Evolutionary conservation across 2,888 invertebrate genomes (phyloP).

Genomic region (Lymantria monacha): DNA sequence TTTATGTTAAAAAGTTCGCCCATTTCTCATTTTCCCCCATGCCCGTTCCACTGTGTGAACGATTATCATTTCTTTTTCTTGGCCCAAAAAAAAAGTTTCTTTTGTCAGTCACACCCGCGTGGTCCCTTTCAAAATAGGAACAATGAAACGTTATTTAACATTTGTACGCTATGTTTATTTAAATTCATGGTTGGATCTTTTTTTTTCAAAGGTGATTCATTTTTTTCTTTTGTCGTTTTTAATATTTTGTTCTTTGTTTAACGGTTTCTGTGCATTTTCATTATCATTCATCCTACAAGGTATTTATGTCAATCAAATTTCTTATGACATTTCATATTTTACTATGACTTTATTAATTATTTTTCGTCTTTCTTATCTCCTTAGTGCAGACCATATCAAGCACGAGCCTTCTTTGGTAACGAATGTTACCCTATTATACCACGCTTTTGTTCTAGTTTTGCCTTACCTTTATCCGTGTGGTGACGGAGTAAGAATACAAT

Average conservation of each 20-base stretch:
- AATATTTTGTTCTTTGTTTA: background rate
- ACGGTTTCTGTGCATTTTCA: no score
- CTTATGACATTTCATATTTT: no score
- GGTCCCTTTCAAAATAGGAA: constrained; percentile 37
- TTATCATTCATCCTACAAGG: no score
- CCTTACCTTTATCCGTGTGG: no score
- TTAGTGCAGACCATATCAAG: no score
- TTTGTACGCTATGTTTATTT: constrained; percentile 35
- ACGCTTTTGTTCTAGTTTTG: no score
- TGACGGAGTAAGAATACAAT: no score
- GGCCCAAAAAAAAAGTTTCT: constrained; percentile 39
- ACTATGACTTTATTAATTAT: no score
- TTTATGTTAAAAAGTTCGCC: constrained; percentile 77
- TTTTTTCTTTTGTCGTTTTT: constrained; percentile 10
- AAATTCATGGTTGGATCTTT: constrained; percentile 15
- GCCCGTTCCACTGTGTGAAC: constrained; percentile 59
- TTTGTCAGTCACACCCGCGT: constrained; percentile 44
- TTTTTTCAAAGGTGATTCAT: constrained; percentile 10
- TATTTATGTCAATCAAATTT: no score
- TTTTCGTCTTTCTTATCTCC: no score
- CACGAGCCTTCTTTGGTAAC: no score
- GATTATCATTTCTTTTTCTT: constrained; percentile 69
- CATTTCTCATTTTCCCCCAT: constrained; percentile 71
- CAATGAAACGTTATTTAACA: constrained; percentile 32
- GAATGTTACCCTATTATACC: no score